Evolutionary conservation across 2,113 vertebrate species (phyloP).

Genomic region (Tachycineta bicolor): DNA sequence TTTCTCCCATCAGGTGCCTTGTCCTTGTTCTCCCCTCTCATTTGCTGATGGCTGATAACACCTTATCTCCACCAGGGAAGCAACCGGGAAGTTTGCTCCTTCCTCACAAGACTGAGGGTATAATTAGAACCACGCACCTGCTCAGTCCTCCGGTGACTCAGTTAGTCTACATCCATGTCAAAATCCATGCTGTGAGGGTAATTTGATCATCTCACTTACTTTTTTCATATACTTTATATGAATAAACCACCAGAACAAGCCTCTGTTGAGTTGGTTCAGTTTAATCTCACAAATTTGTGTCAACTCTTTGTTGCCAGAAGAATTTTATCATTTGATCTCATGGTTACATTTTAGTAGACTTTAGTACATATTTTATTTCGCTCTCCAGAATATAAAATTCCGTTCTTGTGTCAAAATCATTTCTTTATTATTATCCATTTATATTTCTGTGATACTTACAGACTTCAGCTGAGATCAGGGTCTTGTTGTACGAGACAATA

Average conservation of each 20-base stretch:
- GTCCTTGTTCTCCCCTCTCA: conserved; percentile 64
- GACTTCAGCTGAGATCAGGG: conserved; percentile 2
- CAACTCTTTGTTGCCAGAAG: conserved; percentile 25
- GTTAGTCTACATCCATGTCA: conserved; percentile 64
- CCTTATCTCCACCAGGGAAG: conserved; percentile 65
- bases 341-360: conserved; percentile 13
- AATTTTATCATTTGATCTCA: conserved; percentile 27
- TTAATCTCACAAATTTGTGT: conserved; percentile 46
- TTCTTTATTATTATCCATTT: conserved; percentile 50
- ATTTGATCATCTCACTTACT: conserved; percentile 44
- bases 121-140: conserved; percentile 69
- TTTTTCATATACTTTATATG: neutral
- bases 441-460: conserved; percentile 35
- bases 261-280: neutral
- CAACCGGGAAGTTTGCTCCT: conserved; percentile 50
- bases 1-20: conserved; percentile 52
- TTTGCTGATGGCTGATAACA: conserved; percentile 66
- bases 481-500: neutral
- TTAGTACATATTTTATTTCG: conserved; percentile 24
- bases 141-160: conserved; percentile 53
- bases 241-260: conserved; percentile 30
- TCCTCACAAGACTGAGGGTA: conserved; percentile 57
- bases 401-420: conserved; percentile 49
- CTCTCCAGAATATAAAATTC: conserved; percentile 35
- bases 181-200: conserved; percentile 67